These are phyloP conservation scores for Aptenodytes forsteri DNA, from an alignment of 2,113 vertebrate species.

Conservation along the genomic window DNA sequence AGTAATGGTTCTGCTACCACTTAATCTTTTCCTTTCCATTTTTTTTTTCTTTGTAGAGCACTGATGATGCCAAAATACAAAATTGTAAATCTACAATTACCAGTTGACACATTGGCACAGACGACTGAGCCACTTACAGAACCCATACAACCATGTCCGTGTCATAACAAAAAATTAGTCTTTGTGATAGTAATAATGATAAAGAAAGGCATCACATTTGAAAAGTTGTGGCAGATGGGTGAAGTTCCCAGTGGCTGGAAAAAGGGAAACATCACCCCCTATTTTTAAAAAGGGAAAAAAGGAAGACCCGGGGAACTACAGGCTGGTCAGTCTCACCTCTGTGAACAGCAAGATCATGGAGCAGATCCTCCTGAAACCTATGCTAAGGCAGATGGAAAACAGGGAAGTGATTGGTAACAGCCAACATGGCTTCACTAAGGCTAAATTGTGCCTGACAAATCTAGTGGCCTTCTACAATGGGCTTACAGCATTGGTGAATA, in stretches of 20 bases:
- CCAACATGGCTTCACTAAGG: not conserved
- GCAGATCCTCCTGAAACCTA: not conserved
- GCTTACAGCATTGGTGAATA: not conserved
- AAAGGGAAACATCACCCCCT: not conserved
- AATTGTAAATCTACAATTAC: not conserved
- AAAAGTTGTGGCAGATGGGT: not conserved
- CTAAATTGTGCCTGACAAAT: not conserved
- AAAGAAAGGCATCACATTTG: not conserved
- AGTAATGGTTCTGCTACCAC: not conserved
- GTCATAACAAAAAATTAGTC: not conserved
- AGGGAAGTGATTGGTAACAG: not conserved
- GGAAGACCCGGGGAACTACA: not conserved
- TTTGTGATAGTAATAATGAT: not conserved
- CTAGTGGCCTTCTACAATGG: not conserved
- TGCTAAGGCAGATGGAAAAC: not conserved
- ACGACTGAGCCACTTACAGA: not conserved
- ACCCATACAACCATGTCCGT: not conserved
- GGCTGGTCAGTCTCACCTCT: not conserved
- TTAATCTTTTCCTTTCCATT: not conserved
- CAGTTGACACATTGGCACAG: not conserved
- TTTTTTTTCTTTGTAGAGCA: not conserved
- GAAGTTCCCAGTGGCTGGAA: not conserved
- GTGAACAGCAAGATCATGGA: not conserved
- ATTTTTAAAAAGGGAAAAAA: not conserved
- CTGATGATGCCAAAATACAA: not conserved